Base-by-base conservation (phyloP, 2,888 invertebrate species). In the Mythimna pallens region DNA sequence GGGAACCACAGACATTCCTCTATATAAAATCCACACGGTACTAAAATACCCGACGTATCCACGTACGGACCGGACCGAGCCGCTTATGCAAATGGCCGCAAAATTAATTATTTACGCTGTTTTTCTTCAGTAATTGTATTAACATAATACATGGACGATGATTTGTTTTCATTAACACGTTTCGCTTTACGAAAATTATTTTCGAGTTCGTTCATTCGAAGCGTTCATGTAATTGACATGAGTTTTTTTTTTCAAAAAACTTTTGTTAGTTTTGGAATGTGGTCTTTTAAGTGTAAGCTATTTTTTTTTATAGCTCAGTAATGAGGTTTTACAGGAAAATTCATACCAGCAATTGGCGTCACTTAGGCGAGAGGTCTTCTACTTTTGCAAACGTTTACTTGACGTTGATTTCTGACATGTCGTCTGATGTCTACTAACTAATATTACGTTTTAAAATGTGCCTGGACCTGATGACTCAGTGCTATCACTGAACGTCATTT, bases 51-150 rank as follows among this genome's bases (percentile, higher is more conserved):
- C 0, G 17, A 12, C 14, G 40, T 55, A 66, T 30, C 55, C 70
- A 17, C 40, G 34, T 43, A 34, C 25, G 17, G 20, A 8, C 25
- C 7, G 10, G 17, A 10, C 54, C 50, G 62, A 55, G 34, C 59
- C 64, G 78, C 64, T 81, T 81, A 79, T 81, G 82, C 71, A 70
- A 81, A 79, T 77, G 22, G 55, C 55, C 43, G 55, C 66, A 47
- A 59, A 59, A 78, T 77, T 67, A 64, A 70, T 81, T 81, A 79
- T 81, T 79, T 65, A 81, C 34, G 3, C 36, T 34, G 55, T 64
- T 77, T 76, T 70, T 59, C 58, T 75, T 67, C 40, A 67, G 59
- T 68, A 54, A 68, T 77, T 54, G 20, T 62, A 65, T 80, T 71
- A 64, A 64, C 65, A 66, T 73, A 73, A 68, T n/a, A 70, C 58